A percentile compares a stretch with the other conserved stretches of the same genome.
phyloP scores from a whole-genome alignment of 2,113 vertebrate species.

The Cariama cristata region DNA sequence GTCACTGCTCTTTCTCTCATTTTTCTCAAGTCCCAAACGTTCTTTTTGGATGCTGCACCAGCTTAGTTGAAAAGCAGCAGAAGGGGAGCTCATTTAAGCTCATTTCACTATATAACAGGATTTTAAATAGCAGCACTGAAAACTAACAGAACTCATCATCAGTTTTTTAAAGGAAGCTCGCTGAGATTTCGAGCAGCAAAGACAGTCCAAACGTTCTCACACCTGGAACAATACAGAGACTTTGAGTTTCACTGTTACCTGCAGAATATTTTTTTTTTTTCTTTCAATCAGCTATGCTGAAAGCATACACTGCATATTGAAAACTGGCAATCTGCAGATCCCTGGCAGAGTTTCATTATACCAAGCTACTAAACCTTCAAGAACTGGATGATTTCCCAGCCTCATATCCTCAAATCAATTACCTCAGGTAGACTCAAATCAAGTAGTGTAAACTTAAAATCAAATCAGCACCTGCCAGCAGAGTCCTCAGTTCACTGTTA shows the following conservation, averaged over 20 bases:
- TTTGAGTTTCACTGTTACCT: background rate
- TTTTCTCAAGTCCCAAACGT: background rate
- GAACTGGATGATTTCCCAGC: background rate
- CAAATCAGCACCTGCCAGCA: background rate
- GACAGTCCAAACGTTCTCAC: background rate
- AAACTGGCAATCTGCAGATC: background rate
- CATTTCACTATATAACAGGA: background rate
- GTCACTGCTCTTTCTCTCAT: background rate
- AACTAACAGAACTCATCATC: background rate
- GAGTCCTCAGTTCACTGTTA: background rate
- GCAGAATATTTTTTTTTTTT: background rate
- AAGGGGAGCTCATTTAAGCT: constrained; percentile 16
- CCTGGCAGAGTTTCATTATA: background rate
- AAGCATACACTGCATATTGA: background rate
- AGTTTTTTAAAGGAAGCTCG: background rate
- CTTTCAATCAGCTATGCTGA: background rate
- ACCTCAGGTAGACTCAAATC: background rate
- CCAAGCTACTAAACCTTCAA: background rate
- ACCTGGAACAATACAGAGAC: background rate
- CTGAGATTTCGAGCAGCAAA: background rate
- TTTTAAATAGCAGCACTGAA: constrained; percentile 33
- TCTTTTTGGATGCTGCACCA: background rate
- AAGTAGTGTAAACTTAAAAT: background rate
- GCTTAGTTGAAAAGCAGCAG: constrained; percentile 26
- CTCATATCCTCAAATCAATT: background rate